A percentile compares a stretch with the other conserved stretches of the same genome.
These are phyloP conservation scores for Amphipyra berbera DNA, from an alignment of 2,888 invertebrate species.

Conservation along the genomic window DNA sequence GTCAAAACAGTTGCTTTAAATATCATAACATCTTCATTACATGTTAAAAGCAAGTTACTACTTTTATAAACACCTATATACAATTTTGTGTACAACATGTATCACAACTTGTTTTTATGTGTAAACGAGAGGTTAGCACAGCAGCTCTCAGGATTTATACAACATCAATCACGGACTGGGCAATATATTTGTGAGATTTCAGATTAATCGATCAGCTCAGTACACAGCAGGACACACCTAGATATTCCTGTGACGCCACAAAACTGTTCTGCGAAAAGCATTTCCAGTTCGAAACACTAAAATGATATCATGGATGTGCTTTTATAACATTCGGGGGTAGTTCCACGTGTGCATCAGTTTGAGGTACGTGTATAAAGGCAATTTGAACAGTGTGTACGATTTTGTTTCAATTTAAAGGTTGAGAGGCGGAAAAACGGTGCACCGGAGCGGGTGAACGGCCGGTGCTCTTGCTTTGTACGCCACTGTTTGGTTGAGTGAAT, in stretches of 20 bases:
- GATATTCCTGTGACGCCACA: background rate
- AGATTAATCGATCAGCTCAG: too few species aligned
- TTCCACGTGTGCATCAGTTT: conserved; percentile 34
- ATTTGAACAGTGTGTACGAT: conserved; percentile 71
- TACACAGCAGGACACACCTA: too few species aligned
- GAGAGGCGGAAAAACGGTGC: conserved; percentile 80
- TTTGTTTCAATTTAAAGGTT: conserved; percentile 84
- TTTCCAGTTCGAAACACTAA: conserved; percentile 17
- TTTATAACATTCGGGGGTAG: conserved; percentile 31
- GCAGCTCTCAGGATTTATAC: too few species aligned
- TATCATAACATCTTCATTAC: too few species aligned
- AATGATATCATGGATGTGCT: conserved; percentile 6
- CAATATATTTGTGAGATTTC: too few species aligned
- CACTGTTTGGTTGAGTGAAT: conserved; percentile 77
- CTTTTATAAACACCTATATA: too few species aligned
- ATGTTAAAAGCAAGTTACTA: too few species aligned
- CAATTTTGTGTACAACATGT: too few species aligned
- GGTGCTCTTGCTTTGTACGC: conserved; percentile 79
- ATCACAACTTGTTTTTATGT: too few species aligned
- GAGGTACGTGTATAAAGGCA: conserved; percentile 56
- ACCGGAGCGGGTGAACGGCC: conserved; percentile 76
- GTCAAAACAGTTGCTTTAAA: too few species aligned
- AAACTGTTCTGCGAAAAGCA: background rate
- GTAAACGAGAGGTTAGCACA: too few species aligned
- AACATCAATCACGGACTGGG: too few species aligned